Evolutionary conservation across 92 coral and sea anemone species (phyloP).

Genomic region (Epizoanthus rinbou): DNA sequence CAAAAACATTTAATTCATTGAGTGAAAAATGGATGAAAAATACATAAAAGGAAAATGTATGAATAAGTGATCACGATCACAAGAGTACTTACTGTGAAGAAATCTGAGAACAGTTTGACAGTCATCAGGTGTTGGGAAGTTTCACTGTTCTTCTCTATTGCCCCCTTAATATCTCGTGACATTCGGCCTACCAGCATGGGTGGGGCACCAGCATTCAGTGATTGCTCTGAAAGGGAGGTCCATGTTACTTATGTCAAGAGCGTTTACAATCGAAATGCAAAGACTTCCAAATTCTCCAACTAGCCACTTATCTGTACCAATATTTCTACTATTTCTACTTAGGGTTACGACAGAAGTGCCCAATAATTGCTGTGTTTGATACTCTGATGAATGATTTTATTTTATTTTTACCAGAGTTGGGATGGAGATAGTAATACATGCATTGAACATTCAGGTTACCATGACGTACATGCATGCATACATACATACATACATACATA

Average conservation of each 20-base stretch:
- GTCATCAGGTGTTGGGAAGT: constrained; percentile 55
- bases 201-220: constrained; percentile 58
- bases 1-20: too few relatives aligned
- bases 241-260: neutral
- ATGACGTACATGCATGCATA: too few relatives aligned
- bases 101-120: constrained; percentile 72
- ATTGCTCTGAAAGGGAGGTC: constrained; percentile 50
- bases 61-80: neutral
- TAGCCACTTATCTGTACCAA: constrained; percentile 16
- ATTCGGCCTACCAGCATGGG: constrained; percentile 71
- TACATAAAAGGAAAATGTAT: too few relatives aligned
- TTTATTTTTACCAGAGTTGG: too few relatives aligned
- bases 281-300: neutral
- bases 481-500: too few relatives aligned
- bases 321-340: neutral
- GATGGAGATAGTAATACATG: too few relatives aligned
- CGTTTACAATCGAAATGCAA: too few relatives aligned
- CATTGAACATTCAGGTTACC: too few relatives aligned
- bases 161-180: constrained; percentile 73
- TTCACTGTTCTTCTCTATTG: constrained; percentile 51
- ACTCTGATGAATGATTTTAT: neutral
- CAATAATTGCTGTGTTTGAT: neutral
- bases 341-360: too few relatives aligned
- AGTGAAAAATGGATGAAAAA: too few relatives aligned
- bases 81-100: constrained; percentile 65